Evolutionary conservation across 53 echinoderm and acorn worm species (phyloP), one percentile per base, ranked within the genome.

Genomic region (Hippasteria phrygiana): DNA sequence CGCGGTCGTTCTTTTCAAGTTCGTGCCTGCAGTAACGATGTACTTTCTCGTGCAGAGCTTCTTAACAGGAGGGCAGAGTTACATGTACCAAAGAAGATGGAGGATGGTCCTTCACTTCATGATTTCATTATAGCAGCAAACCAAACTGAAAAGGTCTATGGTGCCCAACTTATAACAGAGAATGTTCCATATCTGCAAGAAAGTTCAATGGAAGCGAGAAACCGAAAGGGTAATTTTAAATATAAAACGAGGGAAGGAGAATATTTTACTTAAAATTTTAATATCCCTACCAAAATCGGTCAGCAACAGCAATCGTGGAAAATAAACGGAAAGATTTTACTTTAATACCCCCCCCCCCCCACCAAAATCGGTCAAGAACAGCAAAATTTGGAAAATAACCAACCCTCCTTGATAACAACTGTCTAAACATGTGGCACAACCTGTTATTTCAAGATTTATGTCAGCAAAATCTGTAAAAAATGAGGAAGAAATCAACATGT

Each of bases 91-190:
- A 43, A 53, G 0, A 85, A 85, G 51, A 37, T 85, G 37, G 70
- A 64, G 20, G 70, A 12, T 71, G 85, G 71, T 28, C 85, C 70
- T 71, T 85, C 85, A 14, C 39, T 85, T 6, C 70, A 85, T 20
- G 85, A 85, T 85, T 85, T 85, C 26, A 85, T 85, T 24, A 71
- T 70, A 70, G 45, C 83, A 46, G 67, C 85, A 5, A 85, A 47
- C 18, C 22, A 34, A 43, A 18, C 48, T 28, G 70, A 70, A 3
- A 64, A 22, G 34, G 51, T 70, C 41, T 37, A 16, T 0, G 35
- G 29, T 35, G 85, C 70, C 18, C 53, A 36, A 20, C n/a, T 71
- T 51, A 35, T 2, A 34, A 46, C 32, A 85, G 85, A 85, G 24
- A 9, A 20, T 67, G 70, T 85, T n/a, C 85, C 85, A 3, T 85